These are phyloP conservation scores for Numenius phaeopus DNA, from an alignment of 2,797 vertebrate species.

Conservation along the genomic window DNA sequence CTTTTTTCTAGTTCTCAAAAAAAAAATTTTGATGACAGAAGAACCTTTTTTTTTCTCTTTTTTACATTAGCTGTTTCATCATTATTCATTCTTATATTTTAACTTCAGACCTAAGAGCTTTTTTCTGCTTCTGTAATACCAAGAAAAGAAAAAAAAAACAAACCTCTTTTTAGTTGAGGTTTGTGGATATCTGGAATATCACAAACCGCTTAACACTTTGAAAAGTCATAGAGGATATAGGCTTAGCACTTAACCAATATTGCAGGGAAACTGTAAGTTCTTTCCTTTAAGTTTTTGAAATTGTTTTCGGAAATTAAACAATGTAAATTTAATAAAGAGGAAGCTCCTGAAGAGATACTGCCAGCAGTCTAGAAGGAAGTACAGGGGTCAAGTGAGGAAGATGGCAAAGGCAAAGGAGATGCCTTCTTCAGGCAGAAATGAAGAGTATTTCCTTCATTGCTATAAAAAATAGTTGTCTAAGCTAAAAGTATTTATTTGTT, in stretches of 20 bases:
- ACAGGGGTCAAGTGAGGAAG: neutral
- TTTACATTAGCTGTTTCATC: neutral
- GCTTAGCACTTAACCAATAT: neutral
- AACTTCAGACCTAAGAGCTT: neutral
- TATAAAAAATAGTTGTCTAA: neutral
- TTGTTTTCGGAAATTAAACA: neutral
- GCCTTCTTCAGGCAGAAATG: neutral
- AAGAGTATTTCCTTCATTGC: neutral
- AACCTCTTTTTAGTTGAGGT: neutral
- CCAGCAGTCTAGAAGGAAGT: neutral
- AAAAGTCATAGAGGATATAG: neutral
- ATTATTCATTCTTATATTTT: neutral
- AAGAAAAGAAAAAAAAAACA: neutral
- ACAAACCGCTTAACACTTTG: neutral
- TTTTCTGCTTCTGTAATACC: neutral
- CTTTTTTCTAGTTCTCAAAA: neutral
- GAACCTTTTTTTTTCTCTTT: neutral
- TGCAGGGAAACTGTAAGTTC: neutral
- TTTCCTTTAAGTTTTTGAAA: neutral
- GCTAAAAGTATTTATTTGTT: neutral
- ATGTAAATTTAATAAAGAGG: neutral
- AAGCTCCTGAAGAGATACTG: neutral
- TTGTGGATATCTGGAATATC: neutral
- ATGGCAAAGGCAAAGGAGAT: neutral
- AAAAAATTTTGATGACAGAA: neutral